Percentiles rank a stretch among this genome's conserved stretches.
Evolutionary conservation across 2,797 vertebrate species (phyloP).

Genomic region (Paramormyrops hopkinsi): DNA sequence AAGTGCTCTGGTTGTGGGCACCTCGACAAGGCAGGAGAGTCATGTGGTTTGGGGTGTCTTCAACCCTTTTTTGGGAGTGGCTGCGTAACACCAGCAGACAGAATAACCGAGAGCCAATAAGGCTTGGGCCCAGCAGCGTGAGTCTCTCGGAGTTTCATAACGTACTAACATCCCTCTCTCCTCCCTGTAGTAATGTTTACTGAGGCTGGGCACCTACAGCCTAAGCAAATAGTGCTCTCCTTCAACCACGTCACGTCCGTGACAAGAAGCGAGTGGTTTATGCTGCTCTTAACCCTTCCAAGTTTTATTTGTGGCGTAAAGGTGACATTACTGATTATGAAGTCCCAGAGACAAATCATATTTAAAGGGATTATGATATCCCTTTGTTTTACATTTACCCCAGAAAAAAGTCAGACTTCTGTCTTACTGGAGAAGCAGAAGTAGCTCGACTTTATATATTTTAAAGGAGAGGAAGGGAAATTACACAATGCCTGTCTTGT

Average conservation of each 20-base stretch:
- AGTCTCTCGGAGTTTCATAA: not conserved
- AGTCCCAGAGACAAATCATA: not conserved
- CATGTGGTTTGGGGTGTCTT: not conserved
- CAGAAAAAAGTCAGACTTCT: not conserved
- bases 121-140: not conserved
- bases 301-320: not conserved
- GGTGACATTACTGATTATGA: not conserved
- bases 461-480: not conserved
- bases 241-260: not conserved
- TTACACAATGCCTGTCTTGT: not conserved
- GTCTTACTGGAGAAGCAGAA: constrained; percentile 2
- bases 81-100: not conserved
- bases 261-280: not conserved
- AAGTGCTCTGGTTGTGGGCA: not conserved
- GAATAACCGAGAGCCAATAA: not conserved
- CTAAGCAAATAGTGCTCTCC: not conserved
- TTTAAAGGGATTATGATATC: not conserved
- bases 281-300: not conserved
- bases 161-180: not conserved
- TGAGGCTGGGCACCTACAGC: not conserved
- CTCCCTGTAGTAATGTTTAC: not conserved
- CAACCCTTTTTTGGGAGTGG: not conserved
- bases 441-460: not conserved
- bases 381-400: not conserved
- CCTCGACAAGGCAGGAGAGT: not conserved